Evolutionary conservation across 2,797 vertebrate genomes (phyloP).

Genomic region (Manis pentadactyla): DNA sequence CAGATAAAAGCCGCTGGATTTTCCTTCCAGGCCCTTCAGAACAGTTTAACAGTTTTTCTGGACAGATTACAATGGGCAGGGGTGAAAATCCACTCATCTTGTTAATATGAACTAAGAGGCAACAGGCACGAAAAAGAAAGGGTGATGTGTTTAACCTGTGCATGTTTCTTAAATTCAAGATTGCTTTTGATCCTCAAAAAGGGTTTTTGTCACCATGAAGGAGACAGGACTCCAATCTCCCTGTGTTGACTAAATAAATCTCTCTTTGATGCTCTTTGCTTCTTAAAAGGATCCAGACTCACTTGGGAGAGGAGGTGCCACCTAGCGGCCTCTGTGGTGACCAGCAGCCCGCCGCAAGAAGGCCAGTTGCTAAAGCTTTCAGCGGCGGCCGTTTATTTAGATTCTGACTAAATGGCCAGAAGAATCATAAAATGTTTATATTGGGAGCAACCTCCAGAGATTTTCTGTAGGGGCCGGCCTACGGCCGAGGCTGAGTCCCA

Average conservation of each 20-base stretch:
- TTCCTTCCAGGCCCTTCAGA: neutral
- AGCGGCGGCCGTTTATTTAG: constrained; percentile 15
- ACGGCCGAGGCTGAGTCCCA: too few species aligned
- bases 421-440: constrained; percentile 43
- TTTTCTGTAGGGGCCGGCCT: too few species aligned
- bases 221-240: neutral
- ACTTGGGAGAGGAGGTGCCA: constrained; percentile 11
- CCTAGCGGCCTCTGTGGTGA: constrained; percentile 47
- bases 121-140: neutral
- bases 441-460: constrained; percentile 56
- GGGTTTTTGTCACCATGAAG: neutral
- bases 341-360: neutral
- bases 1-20: neutral
- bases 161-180: neutral
- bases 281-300: neutral
- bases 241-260: neutral
- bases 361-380: neutral
- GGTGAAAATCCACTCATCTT: neutral
- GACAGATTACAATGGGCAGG: neutral
- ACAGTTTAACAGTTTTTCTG: neutral
- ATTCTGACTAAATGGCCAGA: neutral
- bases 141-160: neutral
- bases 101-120: neutral
- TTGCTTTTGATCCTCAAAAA: neutral
- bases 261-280: neutral